These are phyloP conservation scores for Sclerurus mexicanus DNA, from an alignment of 2,113 vertebrate species.

Conservation along the genomic window DNA sequence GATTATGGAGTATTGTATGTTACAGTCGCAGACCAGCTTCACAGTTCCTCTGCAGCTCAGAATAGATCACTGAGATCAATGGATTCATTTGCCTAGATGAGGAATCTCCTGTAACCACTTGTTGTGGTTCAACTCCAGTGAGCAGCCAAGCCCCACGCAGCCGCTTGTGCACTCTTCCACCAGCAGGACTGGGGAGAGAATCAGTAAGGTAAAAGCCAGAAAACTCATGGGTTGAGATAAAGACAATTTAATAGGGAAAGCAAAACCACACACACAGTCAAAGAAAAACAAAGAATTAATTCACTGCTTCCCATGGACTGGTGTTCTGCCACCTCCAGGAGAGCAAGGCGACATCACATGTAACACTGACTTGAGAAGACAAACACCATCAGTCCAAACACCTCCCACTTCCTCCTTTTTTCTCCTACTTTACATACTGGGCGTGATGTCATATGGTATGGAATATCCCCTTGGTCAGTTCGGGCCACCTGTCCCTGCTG, in stretches of 20 bases:
- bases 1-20: slow-evolving; percentile 80
- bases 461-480: not conserved
- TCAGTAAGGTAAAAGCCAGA: not conserved
- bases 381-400: too few relatives aligned
- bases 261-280: not conserved
- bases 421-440: rapidly evolving
- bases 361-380: too few relatives aligned
- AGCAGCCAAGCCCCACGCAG: not conserved
- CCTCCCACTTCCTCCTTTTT: not conserved
- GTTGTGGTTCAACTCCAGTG: not conserved
- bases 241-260: not conserved
- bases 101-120: slow-evolving; percentile 77
- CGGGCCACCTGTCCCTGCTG: not conserved
- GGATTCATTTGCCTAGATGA: slow-evolving; percentile 77
- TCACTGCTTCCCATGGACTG: not conserved
- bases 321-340: not conserved
- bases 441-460: too few relatives aligned
- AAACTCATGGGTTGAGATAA: too few relatives aligned
- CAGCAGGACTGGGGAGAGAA: not conserved
- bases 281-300: too few relatives aligned
- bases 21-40: slow-evolving; percentile 62
- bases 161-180: rapidly evolving
- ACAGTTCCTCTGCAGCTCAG: slow-evolving; percentile 80
- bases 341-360: rapidly evolving
- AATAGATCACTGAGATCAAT: slow-evolving; percentile 78